Conservation (phyloP, 2,888 invertebrate genomes). For the Matsumyia berberina region DNA sequence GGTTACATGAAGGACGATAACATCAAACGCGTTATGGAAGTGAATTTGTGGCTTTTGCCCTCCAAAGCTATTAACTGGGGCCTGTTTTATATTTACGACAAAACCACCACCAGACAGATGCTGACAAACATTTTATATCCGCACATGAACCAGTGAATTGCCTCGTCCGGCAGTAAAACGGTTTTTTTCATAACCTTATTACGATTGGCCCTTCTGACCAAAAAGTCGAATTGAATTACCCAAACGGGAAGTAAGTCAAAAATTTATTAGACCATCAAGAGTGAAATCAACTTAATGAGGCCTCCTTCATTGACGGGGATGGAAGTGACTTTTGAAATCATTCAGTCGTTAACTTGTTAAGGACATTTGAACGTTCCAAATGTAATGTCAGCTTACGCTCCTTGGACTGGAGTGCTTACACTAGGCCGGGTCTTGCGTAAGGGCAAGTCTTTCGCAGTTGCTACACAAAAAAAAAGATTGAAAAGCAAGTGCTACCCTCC, state of each 20-base stretch:
- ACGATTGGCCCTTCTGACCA: not conserved
- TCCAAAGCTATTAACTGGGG: constrained; percentile 13
- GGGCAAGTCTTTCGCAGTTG: no score
- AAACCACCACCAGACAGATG: constrained; percentile 16
- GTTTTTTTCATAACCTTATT: constrained; percentile 6
- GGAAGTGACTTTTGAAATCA: not conserved
- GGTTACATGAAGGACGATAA: constrained; percentile 13
- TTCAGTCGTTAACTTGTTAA: no score
- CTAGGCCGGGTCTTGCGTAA: no score
- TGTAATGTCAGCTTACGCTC: no score
- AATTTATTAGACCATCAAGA: constrained; percentile 11
- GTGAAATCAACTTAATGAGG: not conserved
- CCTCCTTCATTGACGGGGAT: not conserved
- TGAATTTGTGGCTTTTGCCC: constrained; percentile 34
- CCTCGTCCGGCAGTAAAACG: constrained; percentile 2
- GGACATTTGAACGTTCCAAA: no score
- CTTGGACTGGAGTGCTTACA: no score
- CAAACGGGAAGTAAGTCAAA: not conserved
- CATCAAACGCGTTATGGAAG: constrained; percentile 20
- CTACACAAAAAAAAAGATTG: no score
- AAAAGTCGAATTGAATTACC: not conserved
- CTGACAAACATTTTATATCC: not conserved
- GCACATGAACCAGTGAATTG: not conserved
- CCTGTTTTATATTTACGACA: constrained; percentile 20
- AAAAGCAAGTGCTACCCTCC: no score